Conservation (phyloP, 2,888 invertebrate genomes). For the Cerastis leucographa region DNA sequence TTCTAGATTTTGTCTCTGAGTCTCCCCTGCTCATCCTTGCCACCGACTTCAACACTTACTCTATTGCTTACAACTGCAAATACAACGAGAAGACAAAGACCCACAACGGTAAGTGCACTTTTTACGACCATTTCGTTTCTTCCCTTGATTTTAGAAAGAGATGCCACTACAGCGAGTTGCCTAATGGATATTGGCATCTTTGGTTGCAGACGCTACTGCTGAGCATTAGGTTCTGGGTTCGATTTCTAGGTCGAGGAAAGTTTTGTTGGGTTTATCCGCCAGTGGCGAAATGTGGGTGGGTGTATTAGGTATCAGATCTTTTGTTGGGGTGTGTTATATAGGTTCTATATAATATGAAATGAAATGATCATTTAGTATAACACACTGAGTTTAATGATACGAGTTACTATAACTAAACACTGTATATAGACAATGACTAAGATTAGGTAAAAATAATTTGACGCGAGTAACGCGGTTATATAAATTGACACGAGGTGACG, state of each 20-base stretch:
- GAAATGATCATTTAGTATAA: too few relatives aligned
- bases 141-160: not conserved
- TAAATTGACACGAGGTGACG: too few relatives aligned
- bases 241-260: not conserved
- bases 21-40: conserved; percentile 91
- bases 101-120: conserved; percentile 75
- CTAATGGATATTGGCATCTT: not conserved
- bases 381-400: too few relatives aligned
- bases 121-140: not conserved
- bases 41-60: conserved; percentile 92
- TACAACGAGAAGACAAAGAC: conserved; percentile 80
- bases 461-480: too few relatives aligned
- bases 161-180: not conserved
- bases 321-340: too few relatives aligned
- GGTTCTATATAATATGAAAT: too few relatives aligned
- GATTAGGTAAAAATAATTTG: too few relatives aligned
- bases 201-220: not conserved
- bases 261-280: not conserved
- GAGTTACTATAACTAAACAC: too few relatives aligned
- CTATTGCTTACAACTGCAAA: conserved; percentile 92
- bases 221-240: not conserved
- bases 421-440: too few relatives aligned
- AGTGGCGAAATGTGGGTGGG: not conserved
- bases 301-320: not conserved
- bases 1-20: conserved; percentile 82